Evolutionary conservation across 2,888 invertebrate species (phyloP).

Genomic region (Oligia latruncula): DNA sequence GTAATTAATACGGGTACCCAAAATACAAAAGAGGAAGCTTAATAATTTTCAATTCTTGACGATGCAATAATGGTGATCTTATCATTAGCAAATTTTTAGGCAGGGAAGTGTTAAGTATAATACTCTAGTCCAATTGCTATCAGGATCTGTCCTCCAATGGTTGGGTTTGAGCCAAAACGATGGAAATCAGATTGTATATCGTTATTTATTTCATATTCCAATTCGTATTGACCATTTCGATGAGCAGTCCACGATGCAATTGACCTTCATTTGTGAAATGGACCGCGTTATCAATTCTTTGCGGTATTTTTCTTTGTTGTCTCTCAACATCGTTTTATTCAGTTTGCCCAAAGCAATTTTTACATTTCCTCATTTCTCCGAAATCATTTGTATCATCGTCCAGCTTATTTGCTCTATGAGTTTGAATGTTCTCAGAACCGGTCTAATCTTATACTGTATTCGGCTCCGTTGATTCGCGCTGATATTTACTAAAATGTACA

Average conservation of each 20-base stretch:
- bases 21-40: conserved; percentile 41
- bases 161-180: conserved; percentile 86
- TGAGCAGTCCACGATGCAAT: conserved; percentile 73
- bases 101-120: conserved; percentile 69
- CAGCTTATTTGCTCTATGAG: conserved; percentile 61
- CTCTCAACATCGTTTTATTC: conserved; percentile 32
- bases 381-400: conserved; percentile 65
- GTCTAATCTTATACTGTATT: conserved; percentile 59
- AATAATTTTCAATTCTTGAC: conserved; percentile 28
- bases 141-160: conserved; percentile 58
- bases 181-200: conserved; percentile 76
- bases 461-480: conserved; percentile 58
- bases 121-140: conserved; percentile 72
- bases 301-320: conserved; percentile 57
- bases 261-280: conserved; percentile 78
- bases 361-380: conserved; percentile 60
- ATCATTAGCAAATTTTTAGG: conserved; percentile 66
- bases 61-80: conserved; percentile 40
- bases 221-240: conserved; percentile 77
- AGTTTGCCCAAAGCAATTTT: conserved; percentile 40
- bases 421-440: conserved; percentile 42
- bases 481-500: conserved; percentile 66
- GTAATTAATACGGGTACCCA: conserved; percentile 52
- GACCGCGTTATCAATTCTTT: conserved; percentile 70
- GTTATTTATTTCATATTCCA: conserved; percentile 79